phyloP scores from a whole-genome alignment of 2,797 vertebrate genomes.

The Mormyrops attenuatus region DNA sequence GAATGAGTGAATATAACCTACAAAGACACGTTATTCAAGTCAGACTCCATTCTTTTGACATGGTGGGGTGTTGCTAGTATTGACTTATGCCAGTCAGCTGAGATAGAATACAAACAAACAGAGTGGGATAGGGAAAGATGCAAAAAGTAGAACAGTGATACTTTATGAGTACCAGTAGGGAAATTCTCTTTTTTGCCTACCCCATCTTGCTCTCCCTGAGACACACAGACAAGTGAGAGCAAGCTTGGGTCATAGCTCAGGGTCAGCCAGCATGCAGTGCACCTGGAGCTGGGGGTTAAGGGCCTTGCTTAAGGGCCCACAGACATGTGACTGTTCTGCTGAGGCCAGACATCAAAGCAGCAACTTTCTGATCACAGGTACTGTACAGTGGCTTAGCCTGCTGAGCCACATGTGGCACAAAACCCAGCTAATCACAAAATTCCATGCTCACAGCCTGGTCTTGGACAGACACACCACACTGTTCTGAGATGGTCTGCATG shows the following conservation, averaged over 20 bases:
- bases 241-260: background rate
- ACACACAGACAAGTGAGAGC: background rate
- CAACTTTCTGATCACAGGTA: background rate
- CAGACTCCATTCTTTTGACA: background rate
- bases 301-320: background rate
- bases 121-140: background rate
- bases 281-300: background rate
- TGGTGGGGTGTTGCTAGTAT: background rate
- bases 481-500: background rate
- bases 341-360: background rate
- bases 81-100: background rate
- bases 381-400: background rate
- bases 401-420: background rate
- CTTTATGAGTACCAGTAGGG: background rate
- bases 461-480: background rate
- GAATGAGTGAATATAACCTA: background rate
- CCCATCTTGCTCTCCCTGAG: background rate
- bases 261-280: background rate
- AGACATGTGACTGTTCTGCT: background rate
- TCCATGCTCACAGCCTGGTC: background rate
- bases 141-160: background rate
- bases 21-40: background rate
- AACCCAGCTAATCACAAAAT: background rate
- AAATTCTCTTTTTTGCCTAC: background rate
- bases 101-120: background rate